Base-by-base conservation (phyloP, 1,140 invertebrate species). In the Caenorhabditis inopinata region DNA sequence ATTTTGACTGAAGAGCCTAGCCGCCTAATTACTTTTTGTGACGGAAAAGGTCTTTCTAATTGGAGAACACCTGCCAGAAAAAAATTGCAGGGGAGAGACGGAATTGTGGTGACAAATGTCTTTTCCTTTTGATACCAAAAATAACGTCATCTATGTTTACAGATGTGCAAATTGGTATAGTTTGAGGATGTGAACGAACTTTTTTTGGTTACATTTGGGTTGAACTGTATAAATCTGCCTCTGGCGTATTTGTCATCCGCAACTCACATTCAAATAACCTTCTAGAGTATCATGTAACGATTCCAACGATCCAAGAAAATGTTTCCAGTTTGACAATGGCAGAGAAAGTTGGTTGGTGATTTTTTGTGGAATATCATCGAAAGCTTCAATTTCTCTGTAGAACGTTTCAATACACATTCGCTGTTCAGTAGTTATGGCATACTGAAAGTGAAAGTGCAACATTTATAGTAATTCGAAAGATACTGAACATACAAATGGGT, bases 41-140 rank as follows among this genome's bases (percentile, higher is more conserved):
- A 68, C 58, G 58, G 58, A 68, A 68, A 68, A 68, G 58, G 58
- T 38, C n/a, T 58, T 58, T 51, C 49, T 51, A 51, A 58, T 58
- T 68, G 58, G 32, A 7, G 25, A 68, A 29, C 58, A 38, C 53
- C 53, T 58, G 53, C 53, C 35, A n/a, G 29, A 11, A 5, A 11
- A 27, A 51, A 16, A 32, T 58, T 29, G 53, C 35, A 16, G 27
- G 27, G 25, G 58, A 6, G 23, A 11, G 23, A 9, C 14, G 0
- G 38, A n/a, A 42, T 42, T 5, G 38, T 14, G 51, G 51, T 58
- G 51, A 58, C 51, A 58, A 68, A 38, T 68, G 32, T 68, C 38
- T 68, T 29, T 68, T 68, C 58, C 16, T 38, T 16, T 42, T 21
- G 53, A n/a, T 58, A 32, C 27, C 3, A 18, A 32, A 58, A 58